A percentile compares a stretch with the other conserved stretches of the same genome.
phyloP scores from a whole-genome alignment of 2,888 invertebrate species.

The Lycophotia porphyrea region DNA sequence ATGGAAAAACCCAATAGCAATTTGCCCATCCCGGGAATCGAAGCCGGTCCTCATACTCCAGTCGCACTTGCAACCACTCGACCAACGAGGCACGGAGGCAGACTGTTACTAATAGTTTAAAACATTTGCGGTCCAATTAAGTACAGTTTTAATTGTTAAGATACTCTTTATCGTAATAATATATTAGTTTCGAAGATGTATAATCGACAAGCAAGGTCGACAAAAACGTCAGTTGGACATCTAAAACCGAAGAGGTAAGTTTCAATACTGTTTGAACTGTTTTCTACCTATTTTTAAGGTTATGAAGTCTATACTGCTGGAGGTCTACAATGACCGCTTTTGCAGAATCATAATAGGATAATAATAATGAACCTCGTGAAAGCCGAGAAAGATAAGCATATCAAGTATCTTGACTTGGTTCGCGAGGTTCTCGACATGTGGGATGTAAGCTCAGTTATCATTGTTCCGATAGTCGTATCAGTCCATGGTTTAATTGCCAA shows the following conservation, averaged over 20 bases:
- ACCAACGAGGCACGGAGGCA: not conserved
- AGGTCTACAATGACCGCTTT: too few species aligned
- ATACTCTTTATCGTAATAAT: not conserved
- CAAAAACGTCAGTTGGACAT: conserved; percentile 10
- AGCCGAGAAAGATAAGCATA: too few species aligned
- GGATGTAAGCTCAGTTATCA: too few species aligned
- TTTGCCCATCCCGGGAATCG: not conserved
- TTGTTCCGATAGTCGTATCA: too few species aligned
- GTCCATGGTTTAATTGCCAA: too few species aligned
- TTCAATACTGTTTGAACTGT: not conserved
- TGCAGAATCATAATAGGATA: too few species aligned
- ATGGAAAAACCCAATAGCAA: not conserved
- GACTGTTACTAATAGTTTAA: not conserved
- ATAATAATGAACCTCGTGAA: too few species aligned
- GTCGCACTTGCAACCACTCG: not conserved
- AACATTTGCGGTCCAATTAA: conserved; percentile 18
- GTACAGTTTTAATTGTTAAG: not conserved
- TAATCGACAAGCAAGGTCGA: not conserved
- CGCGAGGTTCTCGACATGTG: too few species aligned
- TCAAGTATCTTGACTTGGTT: too few species aligned
- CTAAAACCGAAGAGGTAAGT: not conserved
- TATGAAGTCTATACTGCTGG: too few species aligned
- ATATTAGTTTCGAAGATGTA: not conserved
- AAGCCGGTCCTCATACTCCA: not conserved
- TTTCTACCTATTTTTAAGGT: not conserved